Evolutionary conservation across 2,888 invertebrate species (phyloP), one percentile per base, ranked within the genome.

Genomic region (Dicyrtomina minuta): DNA sequence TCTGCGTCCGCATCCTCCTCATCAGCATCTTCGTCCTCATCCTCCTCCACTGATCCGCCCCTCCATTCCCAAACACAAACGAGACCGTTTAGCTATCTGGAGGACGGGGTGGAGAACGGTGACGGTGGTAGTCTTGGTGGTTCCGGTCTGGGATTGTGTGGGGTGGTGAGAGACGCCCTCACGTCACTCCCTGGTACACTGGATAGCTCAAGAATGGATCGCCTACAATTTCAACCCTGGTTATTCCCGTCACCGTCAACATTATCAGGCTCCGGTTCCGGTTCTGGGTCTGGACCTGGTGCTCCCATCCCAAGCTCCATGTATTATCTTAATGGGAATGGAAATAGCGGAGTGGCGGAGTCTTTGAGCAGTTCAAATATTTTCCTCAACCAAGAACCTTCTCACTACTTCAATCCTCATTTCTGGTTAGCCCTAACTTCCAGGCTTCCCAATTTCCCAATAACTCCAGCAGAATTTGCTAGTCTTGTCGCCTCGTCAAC

Each of bases 371-470:
- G 8, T 33, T 41, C 59, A 3, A 64, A 17, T 39, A 33, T 65
- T 15, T 17, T 55, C n/a, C 12, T 55, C n/a, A 61, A 22, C 5
- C 62, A 51, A 13, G 60, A 66, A 22, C 67, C 59, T 39, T 46
- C 67, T 41, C 60, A 65, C 41, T 70, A 70, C 60, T 70, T 65
- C 60, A 70, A 59, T 46, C 64, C 55, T 26, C 66, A 66, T 13
- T 66, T 70, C 43, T 70, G 70, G 70, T 33, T 70, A 1, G 70
- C 70, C 1, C 39, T 70, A n/a, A 60, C 68, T 0, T 51, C 58
- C 33, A 53, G 70, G 10, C 33, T 33, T 33, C 33, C 3, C 3
- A 53, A 51, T 26, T 43, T 70, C 13, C 56, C 64, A 5, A 56
- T 49, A 44, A 46, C 33, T 22, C 58, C 59, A 22, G 10, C 51